Conservation (phyloP, 2,113 vertebrate genomes). For the Esox niger region DNA sequence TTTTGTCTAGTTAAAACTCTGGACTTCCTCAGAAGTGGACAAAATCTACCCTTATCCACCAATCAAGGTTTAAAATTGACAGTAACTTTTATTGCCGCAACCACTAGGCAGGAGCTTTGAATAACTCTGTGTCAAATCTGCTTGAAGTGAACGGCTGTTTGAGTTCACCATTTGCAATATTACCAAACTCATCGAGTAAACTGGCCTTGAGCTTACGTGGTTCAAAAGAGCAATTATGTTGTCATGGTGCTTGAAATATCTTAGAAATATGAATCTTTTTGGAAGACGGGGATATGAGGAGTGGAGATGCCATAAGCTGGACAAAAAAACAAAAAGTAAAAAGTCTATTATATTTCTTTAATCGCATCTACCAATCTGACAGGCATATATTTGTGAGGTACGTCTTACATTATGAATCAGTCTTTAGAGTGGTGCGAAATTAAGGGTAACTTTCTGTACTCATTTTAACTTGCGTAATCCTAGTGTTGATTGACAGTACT, state of each 20-base stretch:
- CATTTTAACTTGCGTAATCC: constrained; percentile 61
- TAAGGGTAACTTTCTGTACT: constrained; percentile 55
- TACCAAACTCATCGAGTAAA: constrained; percentile 18
- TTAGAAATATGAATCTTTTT: constrained; percentile 30
- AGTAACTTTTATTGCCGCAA: not conserved
- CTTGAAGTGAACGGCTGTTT: not conserved
- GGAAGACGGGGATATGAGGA: constrained; percentile 21
- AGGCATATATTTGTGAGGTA: constrained; percentile 32
- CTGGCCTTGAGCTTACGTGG: constrained; percentile 23
- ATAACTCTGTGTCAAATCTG: not conserved
- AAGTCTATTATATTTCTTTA: constrained; percentile 40
- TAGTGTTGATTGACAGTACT: constrained; percentile 75
- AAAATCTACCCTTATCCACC: not conserved
- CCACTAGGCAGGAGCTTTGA: not conserved
- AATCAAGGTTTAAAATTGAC: not conserved
- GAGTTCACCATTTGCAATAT: not conserved
- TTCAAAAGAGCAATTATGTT: constrained; percentile 36
- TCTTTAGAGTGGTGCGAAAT: constrained; percentile 32
- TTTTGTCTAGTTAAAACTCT: not conserved
- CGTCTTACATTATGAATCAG: constrained; percentile 35
- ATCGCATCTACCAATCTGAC: constrained; percentile 46
- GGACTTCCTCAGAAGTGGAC: not conserved
- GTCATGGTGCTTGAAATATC: constrained; percentile 35
- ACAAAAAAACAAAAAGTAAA: constrained; percentile 23
- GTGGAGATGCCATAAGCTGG: constrained; percentile 18